Conservation (phyloP, 2,113 vertebrate genomes). For the Mus spicilegus region DNA sequence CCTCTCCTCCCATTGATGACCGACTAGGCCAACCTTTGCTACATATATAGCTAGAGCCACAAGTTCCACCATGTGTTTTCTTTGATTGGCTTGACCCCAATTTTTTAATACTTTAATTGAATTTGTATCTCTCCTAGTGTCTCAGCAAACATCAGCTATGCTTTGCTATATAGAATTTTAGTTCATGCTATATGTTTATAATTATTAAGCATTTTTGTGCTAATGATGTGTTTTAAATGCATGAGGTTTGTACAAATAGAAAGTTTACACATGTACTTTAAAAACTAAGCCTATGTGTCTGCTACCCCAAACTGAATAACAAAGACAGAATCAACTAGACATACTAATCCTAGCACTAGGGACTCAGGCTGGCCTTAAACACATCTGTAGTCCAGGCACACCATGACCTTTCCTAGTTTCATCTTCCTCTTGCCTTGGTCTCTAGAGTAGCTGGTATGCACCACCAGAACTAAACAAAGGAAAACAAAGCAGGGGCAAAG, state of each 20-base stretch:
- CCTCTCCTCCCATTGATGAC: no score
- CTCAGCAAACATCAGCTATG: neutral
- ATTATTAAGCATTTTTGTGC: neutral
- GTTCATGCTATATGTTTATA: slow-evolving; percentile 4
- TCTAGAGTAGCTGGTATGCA: neutral
- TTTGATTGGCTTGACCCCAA: neutral
- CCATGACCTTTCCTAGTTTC: no score
- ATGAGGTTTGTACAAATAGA: neutral
- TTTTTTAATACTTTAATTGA: slow-evolving; percentile 19
- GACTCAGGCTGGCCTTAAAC: neutral
- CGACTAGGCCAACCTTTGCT: no score
- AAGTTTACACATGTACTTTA: neutral
- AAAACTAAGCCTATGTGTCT: slow-evolving; percentile 20
- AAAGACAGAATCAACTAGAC: neutral
- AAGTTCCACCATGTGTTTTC: no score
- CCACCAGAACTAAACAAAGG: neutral
- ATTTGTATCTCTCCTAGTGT: slow-evolving; percentile 25
- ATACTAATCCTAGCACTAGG: neutral
- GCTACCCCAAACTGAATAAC: slow-evolving; percentile 62
- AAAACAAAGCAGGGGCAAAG: slow-evolving; percentile 22
- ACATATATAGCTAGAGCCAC: no score
- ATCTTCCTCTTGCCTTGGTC: neutral
- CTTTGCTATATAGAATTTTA: slow-evolving; percentile 4
- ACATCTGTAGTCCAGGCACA: neutral
- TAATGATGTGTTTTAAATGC: neutral